A percentile compares a stretch with the other conserved stretches of the same genome.
phyloP scores from a whole-genome alignment of 2,113 vertebrate species.

The Petromus typicus region DNA sequence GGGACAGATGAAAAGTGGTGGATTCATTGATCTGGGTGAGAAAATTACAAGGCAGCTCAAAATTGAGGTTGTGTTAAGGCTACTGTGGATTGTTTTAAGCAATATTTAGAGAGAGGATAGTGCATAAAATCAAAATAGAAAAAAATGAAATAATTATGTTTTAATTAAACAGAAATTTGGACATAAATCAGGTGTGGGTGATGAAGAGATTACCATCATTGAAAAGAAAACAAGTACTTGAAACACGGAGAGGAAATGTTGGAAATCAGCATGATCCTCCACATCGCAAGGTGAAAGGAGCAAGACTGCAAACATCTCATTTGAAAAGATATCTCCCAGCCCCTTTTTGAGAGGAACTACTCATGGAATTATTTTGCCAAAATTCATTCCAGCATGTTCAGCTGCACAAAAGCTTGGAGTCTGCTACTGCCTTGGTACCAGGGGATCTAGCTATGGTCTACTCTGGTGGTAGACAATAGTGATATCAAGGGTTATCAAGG shows the following conservation, averaged over 20 bases:
- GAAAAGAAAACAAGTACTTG: background rate
- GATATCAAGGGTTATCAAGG: background rate
- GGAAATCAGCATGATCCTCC: background rate
- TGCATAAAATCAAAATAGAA: background rate
- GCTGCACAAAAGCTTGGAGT: too few relatives aligned
- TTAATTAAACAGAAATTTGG: background rate
- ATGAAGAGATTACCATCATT: background rate
- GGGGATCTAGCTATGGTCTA: background rate
- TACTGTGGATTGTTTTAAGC: background rate
- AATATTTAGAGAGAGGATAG: background rate
- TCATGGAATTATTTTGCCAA: background rate
- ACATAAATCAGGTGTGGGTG: background rate
- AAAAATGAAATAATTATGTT: background rate
- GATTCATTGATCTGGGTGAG: background rate
- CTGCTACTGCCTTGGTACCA: background rate
- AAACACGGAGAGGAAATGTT: background rate
- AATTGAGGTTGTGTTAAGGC: background rate
- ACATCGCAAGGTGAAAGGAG: background rate
- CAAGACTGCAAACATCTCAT: background rate
- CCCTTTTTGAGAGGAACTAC: background rate
- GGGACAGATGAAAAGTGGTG: background rate
- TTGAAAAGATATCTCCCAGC: background rate
- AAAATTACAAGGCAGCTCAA: background rate
- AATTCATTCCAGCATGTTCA: background rate
- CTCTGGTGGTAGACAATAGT: background rate